Percentiles rank a stretch among this genome's conserved stretches.
Conservation (phyloP, 2,113 vertebrate genomes). For the human (Homo sapiens) region GRCh38 chr4:16906501-16907000, state of each 20-base stretch:
- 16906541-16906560: neutral
- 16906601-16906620: neutral
- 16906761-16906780: rapidly evolving
- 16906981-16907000: neutral
- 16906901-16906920: neutral
- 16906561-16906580: neutral
- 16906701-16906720: no score
- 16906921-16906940: neutral
- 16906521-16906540: no score
- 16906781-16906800: neutral
- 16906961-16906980: neutral
- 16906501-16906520: neutral
- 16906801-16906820: neutral
- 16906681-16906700: neutral
- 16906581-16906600: neutral
- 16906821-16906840: neutral
- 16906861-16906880: neutral
- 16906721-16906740: neutral
- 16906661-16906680: neutral
- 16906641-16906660: neutral
- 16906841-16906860: neutral
- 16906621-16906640: neutral
- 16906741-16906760: neutral
- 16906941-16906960: constrained; percentile 16
- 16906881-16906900: neutral